Base-by-base conservation (phyloP, 1,140 invertebrate genomes). In the Apis dorsata region DNA sequence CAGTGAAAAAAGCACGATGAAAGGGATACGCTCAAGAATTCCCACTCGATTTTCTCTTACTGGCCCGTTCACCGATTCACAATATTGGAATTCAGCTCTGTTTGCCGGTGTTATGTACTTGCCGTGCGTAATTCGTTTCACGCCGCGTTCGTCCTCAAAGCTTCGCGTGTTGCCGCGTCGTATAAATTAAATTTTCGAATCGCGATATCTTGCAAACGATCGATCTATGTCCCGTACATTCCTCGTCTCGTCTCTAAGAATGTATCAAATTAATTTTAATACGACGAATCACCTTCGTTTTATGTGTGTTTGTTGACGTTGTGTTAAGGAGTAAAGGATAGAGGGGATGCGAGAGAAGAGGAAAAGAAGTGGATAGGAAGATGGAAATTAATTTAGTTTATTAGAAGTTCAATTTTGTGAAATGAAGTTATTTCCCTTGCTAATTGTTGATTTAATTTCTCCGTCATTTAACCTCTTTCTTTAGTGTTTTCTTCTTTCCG, bases 11-110 rank as follows among this genome's bases (percentile, higher is more conserved):
- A 44, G 24, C 55, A 34, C 17, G 59, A 81, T 62, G 65, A 65
- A 53, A 55, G 57, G 19, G n/a, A 57, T 2, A 57, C 21, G 69
- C 81, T 79, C 72, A 59, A 51, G 84, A 77, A 78, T 83, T 34
- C 69, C 44, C 65, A 17, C 66, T 28, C 62, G 85, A 87, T 83
- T 87, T 83, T 87, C 75, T 44, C 59, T 57, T 24, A 53, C 75
- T 60, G 49, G 28, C 49, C 74, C 19, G 55, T 79, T 79, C 66
- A 66, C 49, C 71, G 75, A 57, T 44, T 44, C 75, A 60, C 71
- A 28, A 84, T 87, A 87, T 87, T 73, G 86, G 85, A 86, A 87
- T 87, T 86, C 81, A 76, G 78, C 73, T 87, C 75, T 87, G 80
- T 86, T 86, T 83, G 72, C 66, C 71, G 51, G 34, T 51, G 66